Evolutionary conservation across 2,113 vertebrate species (phyloP).

Genomic region (Meriones unguiculatus): DNA sequence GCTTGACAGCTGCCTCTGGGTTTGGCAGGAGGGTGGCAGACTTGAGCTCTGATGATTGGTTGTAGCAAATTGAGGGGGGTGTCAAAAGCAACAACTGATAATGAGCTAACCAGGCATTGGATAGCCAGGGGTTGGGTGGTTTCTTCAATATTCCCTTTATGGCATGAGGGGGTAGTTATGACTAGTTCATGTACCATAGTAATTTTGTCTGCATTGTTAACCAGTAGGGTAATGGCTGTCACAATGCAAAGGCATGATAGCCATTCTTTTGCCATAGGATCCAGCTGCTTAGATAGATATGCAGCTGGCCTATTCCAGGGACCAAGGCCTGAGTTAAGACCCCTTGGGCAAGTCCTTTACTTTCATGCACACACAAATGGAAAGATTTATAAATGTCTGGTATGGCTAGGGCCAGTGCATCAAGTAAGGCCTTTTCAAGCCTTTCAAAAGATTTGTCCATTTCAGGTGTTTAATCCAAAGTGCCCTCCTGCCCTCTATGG

Average conservation of each 20-base stretch:
- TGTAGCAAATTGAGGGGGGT: too few relatives aligned
- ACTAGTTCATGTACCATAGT: not conserved
- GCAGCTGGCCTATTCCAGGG: not conserved
- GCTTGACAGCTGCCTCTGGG: rapidly evolving
- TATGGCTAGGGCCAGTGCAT: not conserved
- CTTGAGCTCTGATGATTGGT: not conserved
- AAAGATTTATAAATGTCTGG: not conserved
- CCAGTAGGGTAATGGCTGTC: rapidly evolving
- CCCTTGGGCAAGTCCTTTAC: rapidly evolving
- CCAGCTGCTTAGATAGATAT: not conserved
- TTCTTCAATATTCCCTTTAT: rapidly evolving
- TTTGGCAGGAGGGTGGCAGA: not conserved
- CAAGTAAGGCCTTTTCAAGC: not conserved
- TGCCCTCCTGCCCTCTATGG: not conserved
- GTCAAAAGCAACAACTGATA: not conserved
- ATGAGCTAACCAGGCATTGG: not conserved
- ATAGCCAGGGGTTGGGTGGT: not conserved
- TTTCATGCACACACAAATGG: not conserved
- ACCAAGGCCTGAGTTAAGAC: not conserved
- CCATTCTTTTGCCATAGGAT: not conserved
- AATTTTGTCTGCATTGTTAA: not conserved
- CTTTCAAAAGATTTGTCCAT: not conserved
- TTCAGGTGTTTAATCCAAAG: not conserved
- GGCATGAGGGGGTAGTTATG: not conserved
- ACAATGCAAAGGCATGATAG: not conserved